Evolutionary conservation across 64 coral and sea anemone genomes (phyloP).

Genomic region (Dendrophyllia cribrosa): DNA sequence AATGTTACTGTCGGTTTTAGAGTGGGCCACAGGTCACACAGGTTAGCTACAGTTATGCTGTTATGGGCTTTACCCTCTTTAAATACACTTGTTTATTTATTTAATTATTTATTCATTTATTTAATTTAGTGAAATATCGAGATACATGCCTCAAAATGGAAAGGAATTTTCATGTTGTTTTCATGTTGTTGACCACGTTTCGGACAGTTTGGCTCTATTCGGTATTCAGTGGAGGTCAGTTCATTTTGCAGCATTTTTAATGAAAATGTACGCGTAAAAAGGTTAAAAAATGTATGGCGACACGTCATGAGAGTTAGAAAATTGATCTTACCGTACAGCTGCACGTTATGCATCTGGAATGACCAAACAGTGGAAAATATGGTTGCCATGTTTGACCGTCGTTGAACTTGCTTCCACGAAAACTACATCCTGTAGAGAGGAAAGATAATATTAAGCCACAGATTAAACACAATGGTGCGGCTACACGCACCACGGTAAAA

Average conservation of each 20-base stretch:
- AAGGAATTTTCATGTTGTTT: too few species aligned
- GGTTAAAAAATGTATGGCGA: neutral
- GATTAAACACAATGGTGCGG: neutral
- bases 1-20: too few species aligned
- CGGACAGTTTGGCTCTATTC: too few species aligned
- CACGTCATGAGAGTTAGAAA: neutral
- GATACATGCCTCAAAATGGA: too few species aligned
- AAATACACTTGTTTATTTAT: neutral
- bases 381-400: slow-evolving; percentile 79
- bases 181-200: too few species aligned
- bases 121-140: too few species aligned
- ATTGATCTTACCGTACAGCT: slow-evolving; percentile 56
- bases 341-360: slow-evolving; percentile 76
- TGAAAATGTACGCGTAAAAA: neutral
- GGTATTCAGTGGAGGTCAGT: too few species aligned
- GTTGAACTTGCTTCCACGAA: slow-evolving; percentile 13
- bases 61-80: neutral
- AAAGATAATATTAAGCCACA: neutral
- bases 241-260: too few species aligned
- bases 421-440: slow-evolving; percentile 49
- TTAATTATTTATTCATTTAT: neutral
- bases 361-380: slow-evolving; percentile 66
- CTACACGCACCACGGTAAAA: too few species aligned
- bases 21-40: too few species aligned
- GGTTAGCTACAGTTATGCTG: too few species aligned